Conservation (phyloP, 2,888 invertebrate species). For the Eretmocerus hayati region DNA sequence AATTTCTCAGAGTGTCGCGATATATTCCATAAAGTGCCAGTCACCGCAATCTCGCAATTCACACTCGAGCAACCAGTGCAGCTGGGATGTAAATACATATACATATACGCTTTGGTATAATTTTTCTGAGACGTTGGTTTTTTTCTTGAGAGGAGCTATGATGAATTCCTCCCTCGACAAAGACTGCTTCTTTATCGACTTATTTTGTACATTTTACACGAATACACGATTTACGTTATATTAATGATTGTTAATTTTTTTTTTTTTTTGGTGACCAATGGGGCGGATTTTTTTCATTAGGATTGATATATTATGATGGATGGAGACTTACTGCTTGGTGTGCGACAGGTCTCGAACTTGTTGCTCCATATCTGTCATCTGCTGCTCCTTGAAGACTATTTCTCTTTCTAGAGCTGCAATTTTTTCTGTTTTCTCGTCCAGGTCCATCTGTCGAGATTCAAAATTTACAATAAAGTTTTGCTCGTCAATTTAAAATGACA, state of each 20-base stretch:
- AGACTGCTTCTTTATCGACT: background rate
- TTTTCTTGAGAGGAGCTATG: too few species aligned
- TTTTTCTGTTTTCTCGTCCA: slow-evolving; percentile 68
- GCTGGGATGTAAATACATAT: too few species aligned
- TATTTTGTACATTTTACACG: background rate
- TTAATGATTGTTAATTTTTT: too few species aligned
- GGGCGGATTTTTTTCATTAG: background rate
- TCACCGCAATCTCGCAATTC: too few species aligned
- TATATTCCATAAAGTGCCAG: too few species aligned
- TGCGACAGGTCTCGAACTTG: slow-evolving; percentile 37
- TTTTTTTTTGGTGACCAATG: background rate
- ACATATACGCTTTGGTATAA: too few species aligned
- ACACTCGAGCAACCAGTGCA: too few species aligned
- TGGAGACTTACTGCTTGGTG: slow-evolving; percentile 40
- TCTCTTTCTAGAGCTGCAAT: slow-evolving; percentile 61
- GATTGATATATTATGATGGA: background rate
- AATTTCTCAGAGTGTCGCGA: too few species aligned
- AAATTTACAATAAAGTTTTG: background rate
- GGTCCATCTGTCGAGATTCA: slow-evolving; percentile 50
- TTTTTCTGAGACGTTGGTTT: too few species aligned
- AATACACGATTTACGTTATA: too few species aligned
- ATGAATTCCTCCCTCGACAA: too few species aligned
- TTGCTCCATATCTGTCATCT: slow-evolving; percentile 30
- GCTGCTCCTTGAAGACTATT: slow-evolving; percentile 52
- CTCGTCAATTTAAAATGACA: background rate